Evolutionary conservation across 2,113 vertebrate genomes (phyloP), one percentile per base, ranked within the genome.

Genomic region (Chloropsis cyanopogon): DNA sequence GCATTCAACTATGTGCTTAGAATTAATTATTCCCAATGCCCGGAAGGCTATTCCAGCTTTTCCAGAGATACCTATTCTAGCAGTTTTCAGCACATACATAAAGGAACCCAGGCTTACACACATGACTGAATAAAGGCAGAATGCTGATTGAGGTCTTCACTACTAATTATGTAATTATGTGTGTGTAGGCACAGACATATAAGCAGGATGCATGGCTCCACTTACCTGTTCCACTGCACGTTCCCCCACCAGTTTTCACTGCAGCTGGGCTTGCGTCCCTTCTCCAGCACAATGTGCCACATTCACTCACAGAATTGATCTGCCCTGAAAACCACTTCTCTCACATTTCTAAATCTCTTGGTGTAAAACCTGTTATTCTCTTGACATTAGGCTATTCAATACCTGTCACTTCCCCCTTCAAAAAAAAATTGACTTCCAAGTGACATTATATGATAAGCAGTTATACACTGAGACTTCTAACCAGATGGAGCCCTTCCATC

Each of bases 391-490:
- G 94, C 90, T 92, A 93, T 90, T 96, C 96, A 95, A 93, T 96
- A 97, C 56, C 91, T 97, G 96, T 96, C 97, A 97, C 94, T 94
- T 91, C 72, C 57, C 29, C 37, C 73, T 59, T 66, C 31, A 37
- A 71, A 96, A 96, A 60, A 94, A 94, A 96, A 95, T 69, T 97
- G 85, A 95, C 97, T 97, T 96, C 82, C 31, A 5, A 97, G 91
- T 96, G 96, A 93, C 97, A 96, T 96, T 96, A 94, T 94, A 96
- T 96, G 96, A 97, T 97, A 97, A 97, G 96, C 92, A 92, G 90
- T 96, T 95, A 97, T 96, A 93, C 89, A 92, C 88, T 64, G 95
- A 82, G 78, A 83, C 95, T 95, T 94, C 89, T 96, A 96, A 90
- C 93, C 92, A 97, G 95, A 95, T 95, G 95, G 93, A 97, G 95